Conservation (phyloP, 2,113 vertebrate genomes). For the Loxodonta africana region DNA sequence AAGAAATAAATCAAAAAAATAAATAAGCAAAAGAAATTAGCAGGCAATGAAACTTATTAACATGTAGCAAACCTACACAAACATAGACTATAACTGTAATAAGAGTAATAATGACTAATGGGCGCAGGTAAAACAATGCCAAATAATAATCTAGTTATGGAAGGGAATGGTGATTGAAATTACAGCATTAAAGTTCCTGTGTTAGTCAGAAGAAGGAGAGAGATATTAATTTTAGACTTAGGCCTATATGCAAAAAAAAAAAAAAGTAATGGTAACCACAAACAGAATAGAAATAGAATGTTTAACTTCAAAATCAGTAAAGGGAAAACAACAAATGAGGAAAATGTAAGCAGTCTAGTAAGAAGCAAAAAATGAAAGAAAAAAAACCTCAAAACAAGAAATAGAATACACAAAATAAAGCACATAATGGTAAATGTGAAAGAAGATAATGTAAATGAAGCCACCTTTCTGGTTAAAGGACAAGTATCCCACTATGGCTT, state of each 20-base stretch:
- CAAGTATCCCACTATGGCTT: neutral
- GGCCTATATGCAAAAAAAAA: neutral
- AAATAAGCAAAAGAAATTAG: neutral
- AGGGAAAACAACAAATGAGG: neutral
- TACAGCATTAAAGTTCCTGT: neutral
- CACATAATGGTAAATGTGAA: neutral
- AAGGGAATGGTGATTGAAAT: neutral
- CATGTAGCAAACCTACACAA: neutral
- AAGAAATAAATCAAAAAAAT: conserved; percentile 1
- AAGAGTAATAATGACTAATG: neutral
- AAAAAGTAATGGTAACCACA: neutral
- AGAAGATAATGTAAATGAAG: conserved; percentile 4
- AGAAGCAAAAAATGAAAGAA: neutral
- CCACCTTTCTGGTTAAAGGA: neutral
- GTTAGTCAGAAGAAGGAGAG: neutral
- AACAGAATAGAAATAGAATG: conserved; percentile 22
- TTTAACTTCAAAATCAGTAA: conserved; percentile 2
- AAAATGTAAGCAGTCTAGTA: neutral
- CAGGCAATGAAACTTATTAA: conserved; percentile 10
- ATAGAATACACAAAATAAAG: neutral
- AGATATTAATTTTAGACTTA: neutral
- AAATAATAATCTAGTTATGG: neutral
- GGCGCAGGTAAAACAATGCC: neutral
- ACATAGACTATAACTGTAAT: neutral
- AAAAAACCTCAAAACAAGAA: neutral